Conservation (phyloP, 2,797 vertebrate genomes). For the Acipenser ruthenus region DNA sequence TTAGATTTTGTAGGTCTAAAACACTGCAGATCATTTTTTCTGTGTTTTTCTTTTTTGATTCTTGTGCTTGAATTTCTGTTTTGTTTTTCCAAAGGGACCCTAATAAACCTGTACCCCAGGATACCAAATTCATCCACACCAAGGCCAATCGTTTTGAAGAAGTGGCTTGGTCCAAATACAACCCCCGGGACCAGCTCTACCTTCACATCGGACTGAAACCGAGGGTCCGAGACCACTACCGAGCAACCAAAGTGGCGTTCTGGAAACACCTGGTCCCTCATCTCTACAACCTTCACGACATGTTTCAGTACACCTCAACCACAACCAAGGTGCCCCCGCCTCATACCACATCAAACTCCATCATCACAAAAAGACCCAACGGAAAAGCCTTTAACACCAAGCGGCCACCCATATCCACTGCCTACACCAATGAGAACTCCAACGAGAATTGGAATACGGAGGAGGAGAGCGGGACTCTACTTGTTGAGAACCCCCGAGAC, state of each 20-base stretch:
- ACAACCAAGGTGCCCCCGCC: constrained; percentile 95
- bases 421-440: constrained; percentile 82
- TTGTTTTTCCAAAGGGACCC: constrained; percentile 61
- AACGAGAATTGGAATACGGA: constrained; percentile 80
- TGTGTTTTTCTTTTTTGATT: constrained; percentile 36
- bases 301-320: constrained; percentile 97
- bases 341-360: constrained; percentile 87
- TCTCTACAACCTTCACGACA: constrained; percentile 94
- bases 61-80: background rate
- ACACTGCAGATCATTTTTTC: no score
- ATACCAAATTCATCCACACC: constrained; percentile 98
- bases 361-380: constrained; percentile 84
- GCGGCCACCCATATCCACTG: constrained; percentile 84
- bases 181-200: constrained; percentile 93
- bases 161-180: constrained; percentile 98
- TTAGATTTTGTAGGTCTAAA: no score
- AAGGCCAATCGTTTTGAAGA: constrained; percentile 97
- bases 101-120: constrained; percentile 96
- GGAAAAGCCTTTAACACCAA: constrained; percentile 83
- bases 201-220: constrained; percentile 96
- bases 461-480: constrained; percentile 74
- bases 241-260: constrained; percentile 97
- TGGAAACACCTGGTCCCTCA: constrained; percentile 98
- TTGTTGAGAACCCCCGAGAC: constrained; percentile 88
- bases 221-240: constrained; percentile 92